Evolutionary conservation across 2,888 invertebrate genomes (phyloP).

Genomic region (Macrosiphum euphorbiae): DNA sequence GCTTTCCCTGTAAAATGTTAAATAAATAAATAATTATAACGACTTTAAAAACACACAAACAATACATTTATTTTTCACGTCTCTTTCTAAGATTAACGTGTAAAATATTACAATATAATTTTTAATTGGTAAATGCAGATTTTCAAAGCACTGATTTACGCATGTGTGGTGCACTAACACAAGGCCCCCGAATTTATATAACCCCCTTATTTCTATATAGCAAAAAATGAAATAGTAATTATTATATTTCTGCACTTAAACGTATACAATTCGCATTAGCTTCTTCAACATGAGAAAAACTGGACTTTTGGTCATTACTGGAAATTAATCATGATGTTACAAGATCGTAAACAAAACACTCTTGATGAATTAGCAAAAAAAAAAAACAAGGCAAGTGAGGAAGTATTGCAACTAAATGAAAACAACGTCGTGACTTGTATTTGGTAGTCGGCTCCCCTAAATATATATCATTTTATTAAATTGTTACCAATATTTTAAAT

Average conservation of each 20-base stretch:
- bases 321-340: not conserved
- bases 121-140: not conserved
- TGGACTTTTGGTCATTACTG: not conserved
- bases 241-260: not conserved
- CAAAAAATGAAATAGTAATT: too few relatives aligned
- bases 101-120: not conserved
- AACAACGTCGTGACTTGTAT: not conserved
- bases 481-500: not conserved
- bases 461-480: not conserved
- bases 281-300: not conserved
- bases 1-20: too few relatives aligned
- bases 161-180: not conserved
- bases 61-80: too few relatives aligned
- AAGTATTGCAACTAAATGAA: not conserved
- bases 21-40: not conserved
- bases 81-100: not conserved
- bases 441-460: not conserved
- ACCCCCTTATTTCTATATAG: too few relatives aligned
- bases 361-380: not conserved
- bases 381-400: not conserved
- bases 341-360: not conserved
- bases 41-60: too few relatives aligned
- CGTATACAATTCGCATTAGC: not conserved
- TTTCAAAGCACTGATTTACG: not conserved
- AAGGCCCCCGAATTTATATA: not conserved